Conservation (phyloP, 2,888 invertebrate species). For the Dorcus hopei region DNA sequence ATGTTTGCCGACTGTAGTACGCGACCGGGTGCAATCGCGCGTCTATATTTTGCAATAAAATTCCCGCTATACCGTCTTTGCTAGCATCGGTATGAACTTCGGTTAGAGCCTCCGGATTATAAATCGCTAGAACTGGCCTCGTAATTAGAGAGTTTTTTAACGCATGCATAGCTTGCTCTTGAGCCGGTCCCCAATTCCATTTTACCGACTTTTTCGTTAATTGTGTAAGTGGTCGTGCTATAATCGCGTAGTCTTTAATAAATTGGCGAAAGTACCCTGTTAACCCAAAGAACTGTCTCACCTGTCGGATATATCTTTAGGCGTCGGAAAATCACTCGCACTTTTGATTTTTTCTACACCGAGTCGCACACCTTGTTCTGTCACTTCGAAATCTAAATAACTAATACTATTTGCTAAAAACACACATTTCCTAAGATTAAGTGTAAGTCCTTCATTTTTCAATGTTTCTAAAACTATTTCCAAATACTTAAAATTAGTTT, state of each 20-base stretch:
- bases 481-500: background rate
- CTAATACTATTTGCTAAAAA: too few species aligned
- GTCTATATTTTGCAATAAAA: background rate
- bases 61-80: background rate
- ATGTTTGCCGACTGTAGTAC: constrained; percentile 1
- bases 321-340: background rate
- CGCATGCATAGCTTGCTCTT: background rate
- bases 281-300: background rate
- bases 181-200: background rate
- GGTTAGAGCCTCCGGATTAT: background rate
- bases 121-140: background rate
- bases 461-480: background rate
- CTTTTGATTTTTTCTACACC: background rate
- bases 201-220: background rate
- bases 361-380: background rate
- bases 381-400: background rate
- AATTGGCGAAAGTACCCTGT: background rate
- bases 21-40: background rate
- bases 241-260: background rate
- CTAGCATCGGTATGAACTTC: constrained; percentile 3
- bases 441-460: too few species aligned
- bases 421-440: too few species aligned
- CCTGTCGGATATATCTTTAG: background rate
- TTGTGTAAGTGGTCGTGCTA: background rate
- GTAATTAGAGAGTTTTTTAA: background rate